A percentile compares a stretch with the other conserved stretches of the same genome.
Evolutionary conservation across 2,888 invertebrate genomes (phyloP).

Genomic region (Tetragonisca angustula): DNA sequence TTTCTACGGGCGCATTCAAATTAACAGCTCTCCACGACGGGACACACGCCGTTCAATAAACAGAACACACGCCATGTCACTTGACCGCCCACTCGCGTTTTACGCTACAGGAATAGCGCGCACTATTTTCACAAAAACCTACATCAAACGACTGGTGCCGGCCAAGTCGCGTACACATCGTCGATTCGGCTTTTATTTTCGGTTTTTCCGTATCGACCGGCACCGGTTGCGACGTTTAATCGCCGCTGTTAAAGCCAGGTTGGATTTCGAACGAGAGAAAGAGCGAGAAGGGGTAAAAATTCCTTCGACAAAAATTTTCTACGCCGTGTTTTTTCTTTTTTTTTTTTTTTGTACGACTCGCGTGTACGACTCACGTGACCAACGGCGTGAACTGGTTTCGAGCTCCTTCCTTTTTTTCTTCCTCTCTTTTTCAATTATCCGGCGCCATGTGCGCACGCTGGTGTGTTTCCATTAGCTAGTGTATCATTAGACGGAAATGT

Average conservation of each 20-base stretch:
- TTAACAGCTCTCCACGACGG: constrained; percentile 45
- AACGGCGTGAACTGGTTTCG: background rate
- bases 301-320: background rate
- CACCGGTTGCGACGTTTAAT: background rate
- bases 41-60: constrained; percentile 43
- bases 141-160: constrained; percentile 17
- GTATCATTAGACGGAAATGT: constrained; percentile 26
- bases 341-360: background rate
- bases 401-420: background rate
- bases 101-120: constrained; percentile 12
- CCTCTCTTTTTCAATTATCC: background rate
- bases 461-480: constrained; percentile 33
- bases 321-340: background rate
- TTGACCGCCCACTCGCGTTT: constrained; percentile 40
- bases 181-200: constrained; percentile 22
- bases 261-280: background rate
- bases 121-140: constrained; percentile 36
- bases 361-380: background rate
- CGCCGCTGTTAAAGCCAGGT: background rate
- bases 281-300: background rate
- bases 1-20: constrained; percentile 37
- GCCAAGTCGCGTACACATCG: background rate
- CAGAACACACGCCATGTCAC: constrained; percentile 47
- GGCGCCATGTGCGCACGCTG: background rate
- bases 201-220: background rate